A percentile compares a stretch with the other conserved stretches of the same genome.
These are phyloP conservation scores for Episyrphus balteatus DNA, from an alignment of 1,140 invertebrate species.

Conservation along the genomic window DNA sequence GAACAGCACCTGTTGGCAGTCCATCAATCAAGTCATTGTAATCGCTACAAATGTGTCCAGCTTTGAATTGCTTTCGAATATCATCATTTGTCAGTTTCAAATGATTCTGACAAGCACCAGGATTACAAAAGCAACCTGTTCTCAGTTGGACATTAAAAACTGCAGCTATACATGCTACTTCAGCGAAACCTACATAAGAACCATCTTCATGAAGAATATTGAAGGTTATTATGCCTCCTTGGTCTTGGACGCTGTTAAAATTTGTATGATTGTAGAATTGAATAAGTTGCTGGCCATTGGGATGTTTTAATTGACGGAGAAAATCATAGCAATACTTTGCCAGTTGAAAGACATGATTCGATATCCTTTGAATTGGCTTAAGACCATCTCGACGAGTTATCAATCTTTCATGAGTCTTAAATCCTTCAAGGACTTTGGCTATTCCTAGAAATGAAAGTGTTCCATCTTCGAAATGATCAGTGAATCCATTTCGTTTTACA, in stretches of 20 bases:
- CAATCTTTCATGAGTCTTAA: conserved; percentile 54
- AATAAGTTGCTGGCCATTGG: conserved; percentile 57
- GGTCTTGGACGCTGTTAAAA: conserved; percentile 49
- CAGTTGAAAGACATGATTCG: conserved; percentile 62
- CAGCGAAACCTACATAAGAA: conserved; percentile 74
- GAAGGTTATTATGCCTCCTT: conserved; percentile 84
- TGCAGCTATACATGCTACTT: conserved; percentile 82
- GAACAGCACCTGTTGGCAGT: conserved; percentile 79
- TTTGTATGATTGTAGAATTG: conserved; percentile 62
- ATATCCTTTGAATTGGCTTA: conserved; percentile 55
- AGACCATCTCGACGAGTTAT: conserved; percentile 37
- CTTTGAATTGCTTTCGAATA: conserved; percentile 65
- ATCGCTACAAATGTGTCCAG: conserved; percentile 89
- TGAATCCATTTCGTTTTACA: conserved; percentile 50
- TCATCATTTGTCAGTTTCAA: conserved; percentile 57
- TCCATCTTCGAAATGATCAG: conserved; percentile 88
- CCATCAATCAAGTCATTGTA: conserved; percentile 79
- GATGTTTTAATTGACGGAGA: conserved; percentile 54
- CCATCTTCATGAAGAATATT: conserved; percentile 71
- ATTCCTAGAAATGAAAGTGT: conserved; percentile 83
- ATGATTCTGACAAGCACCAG: conserved; percentile 84
- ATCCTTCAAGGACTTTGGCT: conserved; percentile 66
- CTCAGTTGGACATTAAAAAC: conserved; percentile 76
- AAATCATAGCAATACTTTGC: conserved; percentile 59
- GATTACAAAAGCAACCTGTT: conserved; percentile 94